A percentile compares a stretch with the other conserved stretches of the same genome.
These are phyloP conservation scores for Cichlasoma orientale DNA, from an alignment of 2,797 vertebrate genomes.

Conservation along the genomic window DNA sequence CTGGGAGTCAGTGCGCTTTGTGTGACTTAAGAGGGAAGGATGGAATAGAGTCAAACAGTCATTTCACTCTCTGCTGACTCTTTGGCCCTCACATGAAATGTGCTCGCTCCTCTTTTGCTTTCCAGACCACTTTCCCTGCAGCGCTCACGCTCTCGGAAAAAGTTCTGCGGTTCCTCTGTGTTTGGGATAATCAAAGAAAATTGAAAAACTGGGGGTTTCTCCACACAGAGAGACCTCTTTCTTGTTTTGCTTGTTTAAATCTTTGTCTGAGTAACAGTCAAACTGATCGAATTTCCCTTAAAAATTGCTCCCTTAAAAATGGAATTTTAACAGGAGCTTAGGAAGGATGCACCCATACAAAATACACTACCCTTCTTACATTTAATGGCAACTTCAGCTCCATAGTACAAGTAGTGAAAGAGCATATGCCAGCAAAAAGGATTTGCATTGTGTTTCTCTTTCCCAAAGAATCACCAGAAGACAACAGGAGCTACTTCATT, in stretches of 20 bases:
- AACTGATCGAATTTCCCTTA: neutral
- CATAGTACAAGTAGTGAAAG: neutral
- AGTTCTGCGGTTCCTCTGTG: constrained; percentile 7
- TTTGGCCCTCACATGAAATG: constrained; percentile 64
- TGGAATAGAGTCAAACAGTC: constrained; percentile 76
- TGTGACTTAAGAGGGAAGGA: constrained; percentile 75
- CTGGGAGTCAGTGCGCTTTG: constrained; percentile 61
- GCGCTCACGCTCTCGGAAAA: constrained; percentile 8
- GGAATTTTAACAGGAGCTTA: neutral
- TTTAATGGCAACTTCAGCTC: neutral
- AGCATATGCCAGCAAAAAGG: neutral
- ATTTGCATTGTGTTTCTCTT: neutral
- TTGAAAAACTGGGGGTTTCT: neutral
- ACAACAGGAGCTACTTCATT: neutral
- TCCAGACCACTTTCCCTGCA: constrained; percentile 29
- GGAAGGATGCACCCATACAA: neutral
- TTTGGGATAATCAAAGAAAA: constrained; percentile 44
- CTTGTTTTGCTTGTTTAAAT: constrained; percentile 16
- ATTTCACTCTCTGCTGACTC: constrained; percentile 76
- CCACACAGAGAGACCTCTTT: neutral
- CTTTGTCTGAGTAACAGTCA: neutral
- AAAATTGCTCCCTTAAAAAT: neutral
- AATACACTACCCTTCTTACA: neutral
- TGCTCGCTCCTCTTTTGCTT: constrained; percentile 36
- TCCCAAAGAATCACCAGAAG: neutral